Base-by-base conservation (phyloP, 2,797 vertebrate genomes). In the Erpetoichthys calabaricus region DNA sequence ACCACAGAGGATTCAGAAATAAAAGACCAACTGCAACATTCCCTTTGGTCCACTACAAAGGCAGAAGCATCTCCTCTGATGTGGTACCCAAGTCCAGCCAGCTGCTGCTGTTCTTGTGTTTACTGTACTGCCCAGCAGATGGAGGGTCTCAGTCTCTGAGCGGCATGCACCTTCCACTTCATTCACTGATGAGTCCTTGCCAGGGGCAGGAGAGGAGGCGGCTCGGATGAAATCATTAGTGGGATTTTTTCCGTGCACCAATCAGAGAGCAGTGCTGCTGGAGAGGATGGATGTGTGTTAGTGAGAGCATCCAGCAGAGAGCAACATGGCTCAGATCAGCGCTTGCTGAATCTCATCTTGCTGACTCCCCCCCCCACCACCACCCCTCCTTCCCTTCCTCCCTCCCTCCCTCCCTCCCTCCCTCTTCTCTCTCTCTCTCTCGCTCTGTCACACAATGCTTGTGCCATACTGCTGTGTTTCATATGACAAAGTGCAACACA, bases 161-260 rank as follows among this genome's bases (percentile, higher is more conserved):
- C 71, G 68, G 78, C 70, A 69, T 71, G 74, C 72, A 66, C 73
- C 76, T 73, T 73, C 75, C 70, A 75, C 67, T 70, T 79, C 75
- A 83, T 83, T 84, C 80, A 82, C 68, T 59, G 68, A 60, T 45
- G 60, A 73, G 71, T 66, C 66, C 70, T 65, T 69, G 69, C 69
- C 66, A 62, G 58, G 67, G 69, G 65, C 67, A 52, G 57, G 68
- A 61, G 57, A 49, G 73, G 74, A 66, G 65, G 75, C 66, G 64
- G 61, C 67, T 61, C 67, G 66, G 60, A 57, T 66, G 65, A 70
- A 70, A 70, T 74, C 79, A 77, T 73, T 75, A 77, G 72, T 76
- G 75, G 68, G 62, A 69, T 64, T 68, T 60, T 25, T 62, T 65
- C 55, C 60, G 56, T 47, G 25, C 44, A 46, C 85, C 83, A 85